Conservation (phyloP, 1,140 invertebrate species). For the Drosophila kohkoa region DNA sequence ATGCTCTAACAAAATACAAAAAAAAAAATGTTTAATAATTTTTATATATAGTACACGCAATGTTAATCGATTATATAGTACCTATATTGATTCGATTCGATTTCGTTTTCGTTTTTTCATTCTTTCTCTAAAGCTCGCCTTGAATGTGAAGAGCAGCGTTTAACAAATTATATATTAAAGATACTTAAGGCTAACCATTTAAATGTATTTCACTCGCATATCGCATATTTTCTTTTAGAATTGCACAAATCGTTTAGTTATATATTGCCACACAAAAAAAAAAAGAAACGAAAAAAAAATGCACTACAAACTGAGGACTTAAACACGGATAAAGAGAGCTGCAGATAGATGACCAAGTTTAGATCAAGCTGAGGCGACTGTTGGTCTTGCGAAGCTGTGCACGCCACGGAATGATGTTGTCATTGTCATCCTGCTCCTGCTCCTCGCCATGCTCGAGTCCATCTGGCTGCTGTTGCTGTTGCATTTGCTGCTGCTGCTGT, state of each 20-base stretch:
- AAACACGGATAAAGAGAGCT: constrained; percentile 4
- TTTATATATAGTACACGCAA: constrained; percentile 59
- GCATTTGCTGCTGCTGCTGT: constrained; percentile 19
- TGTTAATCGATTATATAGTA: constrained; percentile 16
- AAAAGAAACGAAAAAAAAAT: constrained; percentile 57
- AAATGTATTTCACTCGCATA: constrained; percentile 18
- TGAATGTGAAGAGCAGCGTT: constrained; percentile 38
- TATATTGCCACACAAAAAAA: neutral
- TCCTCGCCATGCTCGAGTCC: constrained; percentile 64
- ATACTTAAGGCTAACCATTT: constrained; percentile 33
- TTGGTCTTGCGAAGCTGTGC: constrained; percentile 95
- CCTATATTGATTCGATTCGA: constrained; percentile 15
- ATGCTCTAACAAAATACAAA: constrained; percentile 28
- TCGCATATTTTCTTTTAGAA: constrained; percentile 21
- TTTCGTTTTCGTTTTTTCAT: neutral
- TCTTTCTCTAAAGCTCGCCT: constrained; percentile 1
- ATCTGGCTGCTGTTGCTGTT: constrained; percentile 26
- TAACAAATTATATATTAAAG: constrained; percentile 17
- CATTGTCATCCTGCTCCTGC: constrained; percentile 86
- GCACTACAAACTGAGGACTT: constrained; percentile 49
- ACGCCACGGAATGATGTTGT: constrained; percentile 93
- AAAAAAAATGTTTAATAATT: constrained; percentile 34
- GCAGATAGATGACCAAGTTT: constrained; percentile 1
- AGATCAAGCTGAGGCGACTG: constrained; percentile 86
- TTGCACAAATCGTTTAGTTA: constrained; percentile 55